Percentiles rank a stretch among this genome's conserved stretches.
Evolutionary conservation across 2,888 invertebrate species (phyloP).

Genomic region (Helleia helle): DNA sequence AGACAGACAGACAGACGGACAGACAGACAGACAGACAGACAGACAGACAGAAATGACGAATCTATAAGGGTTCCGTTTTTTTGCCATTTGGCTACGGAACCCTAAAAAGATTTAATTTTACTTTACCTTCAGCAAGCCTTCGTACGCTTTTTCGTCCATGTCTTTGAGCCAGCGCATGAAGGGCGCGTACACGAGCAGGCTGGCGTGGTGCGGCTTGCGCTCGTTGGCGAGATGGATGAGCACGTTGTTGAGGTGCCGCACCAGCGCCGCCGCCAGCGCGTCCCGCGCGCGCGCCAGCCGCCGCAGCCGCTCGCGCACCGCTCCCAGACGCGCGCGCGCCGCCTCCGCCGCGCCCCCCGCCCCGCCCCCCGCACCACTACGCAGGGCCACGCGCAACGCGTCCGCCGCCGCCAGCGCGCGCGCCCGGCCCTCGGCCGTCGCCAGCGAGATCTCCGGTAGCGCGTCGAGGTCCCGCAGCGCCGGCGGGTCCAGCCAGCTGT

Average conservation of each 20-base stretch:
- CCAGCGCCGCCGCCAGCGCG: constrained; percentile 78
- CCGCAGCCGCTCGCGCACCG: constrained; percentile 45
- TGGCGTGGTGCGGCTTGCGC: constrained; percentile 80
- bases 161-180: constrained; percentile 94
- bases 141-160: constrained; percentile 88
- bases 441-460: constrained; percentile 40
- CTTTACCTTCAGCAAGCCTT: constrained; percentile 82
- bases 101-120: too few species aligned
- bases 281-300: constrained; percentile 43
- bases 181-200: constrained; percentile 89
- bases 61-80: too few species aligned
- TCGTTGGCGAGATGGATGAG: constrained; percentile 91
- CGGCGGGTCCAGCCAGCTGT: constrained; percentile 50
- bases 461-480: constrained; percentile 44
- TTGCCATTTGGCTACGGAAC: too few species aligned
- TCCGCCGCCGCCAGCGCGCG: constrained; percentile 37
- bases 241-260: constrained; percentile 93
- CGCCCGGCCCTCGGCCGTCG: constrained; percentile 38
- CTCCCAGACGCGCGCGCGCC: constrained; percentile 38
- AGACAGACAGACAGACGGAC: too few species aligned
- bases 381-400: constrained; percentile 29
- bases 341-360: constrained; percentile 26
- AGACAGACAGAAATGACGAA: too few species aligned
- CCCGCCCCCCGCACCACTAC: constrained; percentile 29
- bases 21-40: too few species aligned